These are phyloP conservation scores for Pipistrellus pygmaeus DNA, from an alignment of 2,797 vertebrate species.

Conservation along the genomic window DNA sequence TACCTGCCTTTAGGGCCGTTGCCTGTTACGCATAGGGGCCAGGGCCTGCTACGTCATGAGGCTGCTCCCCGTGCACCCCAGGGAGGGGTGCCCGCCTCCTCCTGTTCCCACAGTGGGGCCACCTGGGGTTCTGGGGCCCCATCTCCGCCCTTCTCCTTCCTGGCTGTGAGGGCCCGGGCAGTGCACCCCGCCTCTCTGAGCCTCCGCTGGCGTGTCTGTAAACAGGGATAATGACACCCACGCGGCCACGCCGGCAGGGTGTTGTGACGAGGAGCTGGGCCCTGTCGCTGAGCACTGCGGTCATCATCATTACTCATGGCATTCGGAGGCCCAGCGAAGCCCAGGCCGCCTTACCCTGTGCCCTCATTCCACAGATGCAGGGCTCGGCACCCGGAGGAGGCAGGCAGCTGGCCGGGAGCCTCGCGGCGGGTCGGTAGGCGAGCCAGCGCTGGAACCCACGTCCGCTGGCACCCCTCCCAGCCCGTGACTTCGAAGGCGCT, in stretches of 20 bases:
- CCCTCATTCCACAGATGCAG: conserved; percentile 58
- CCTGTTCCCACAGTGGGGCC: not conserved
- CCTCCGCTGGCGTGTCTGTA: not conserved
- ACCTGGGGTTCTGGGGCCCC: not conserved
- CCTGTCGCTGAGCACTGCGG: not conserved
- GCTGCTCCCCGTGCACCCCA: not conserved
- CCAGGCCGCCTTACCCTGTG: not conserved
- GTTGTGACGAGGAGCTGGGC: conserved; percentile 27
- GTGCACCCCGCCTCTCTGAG: not conserved
- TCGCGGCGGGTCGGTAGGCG: not conserved
- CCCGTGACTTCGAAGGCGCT: rapidly evolving
- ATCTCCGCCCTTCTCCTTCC: not conserved
- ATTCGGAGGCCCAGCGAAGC: conserved; percentile 22
- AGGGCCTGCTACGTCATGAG: not conserved
- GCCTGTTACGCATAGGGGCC: not conserved
- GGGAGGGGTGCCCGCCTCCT: not conserved
- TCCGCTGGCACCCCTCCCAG: not conserved
- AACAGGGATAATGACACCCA: conserved; percentile 49
- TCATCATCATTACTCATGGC: conserved; percentile 74
- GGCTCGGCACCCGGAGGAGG: not conserved
- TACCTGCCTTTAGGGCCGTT: not conserved
- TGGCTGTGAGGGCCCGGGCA: not conserved
- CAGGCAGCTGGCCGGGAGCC: not conserved
- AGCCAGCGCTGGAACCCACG: not conserved
- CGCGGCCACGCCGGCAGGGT: not conserved